Conservation (phyloP, 2,888 invertebrate species). For the Cerastis leucographa region DNA sequence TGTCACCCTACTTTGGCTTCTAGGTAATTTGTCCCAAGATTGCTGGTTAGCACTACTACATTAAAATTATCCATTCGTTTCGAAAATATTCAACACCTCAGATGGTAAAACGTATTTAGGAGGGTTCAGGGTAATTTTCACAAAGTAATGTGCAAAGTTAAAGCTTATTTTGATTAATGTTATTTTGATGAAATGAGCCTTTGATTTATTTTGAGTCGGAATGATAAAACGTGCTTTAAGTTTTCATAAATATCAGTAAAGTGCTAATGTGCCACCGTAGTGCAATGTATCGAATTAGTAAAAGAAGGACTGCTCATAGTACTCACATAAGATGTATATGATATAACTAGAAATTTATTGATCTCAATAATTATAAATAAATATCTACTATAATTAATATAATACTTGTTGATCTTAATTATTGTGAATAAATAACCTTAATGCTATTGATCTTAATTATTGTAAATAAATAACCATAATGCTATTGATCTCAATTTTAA, state of each 20-base stretch:
- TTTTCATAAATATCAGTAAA: neutral
- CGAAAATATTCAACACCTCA: slow-evolving; percentile 39
- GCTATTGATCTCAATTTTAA: no score
- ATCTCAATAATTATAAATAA: no score
- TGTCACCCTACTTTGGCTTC: slow-evolving; percentile 51
- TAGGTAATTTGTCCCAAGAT: slow-evolving; percentile 63
- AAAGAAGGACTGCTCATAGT: no score
- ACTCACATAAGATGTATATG: no score
- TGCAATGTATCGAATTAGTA: neutral
- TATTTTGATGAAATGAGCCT: neutral
- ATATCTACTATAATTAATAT: no score
- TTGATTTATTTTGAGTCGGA: slow-evolving; percentile 16
- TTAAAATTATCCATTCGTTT: slow-evolving; percentile 61
- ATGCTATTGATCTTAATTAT: no score
- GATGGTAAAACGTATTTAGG: slow-evolving; percentile 29
- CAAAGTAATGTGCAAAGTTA: slow-evolving; percentile 15
- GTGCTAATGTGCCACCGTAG: neutral
- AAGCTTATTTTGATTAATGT: slow-evolving; percentile 33
- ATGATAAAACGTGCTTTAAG: neutral
- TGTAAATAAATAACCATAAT: no score
- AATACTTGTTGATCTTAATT: no score
- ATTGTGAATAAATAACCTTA: no score
- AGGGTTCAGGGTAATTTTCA: slow-evolving; percentile 27
- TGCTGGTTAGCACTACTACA: slow-evolving; percentile 51
- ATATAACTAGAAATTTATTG: no score